Conservation (phyloP, 2,113 vertebrate genomes). For the Pteruthius melanotis region DNA sequence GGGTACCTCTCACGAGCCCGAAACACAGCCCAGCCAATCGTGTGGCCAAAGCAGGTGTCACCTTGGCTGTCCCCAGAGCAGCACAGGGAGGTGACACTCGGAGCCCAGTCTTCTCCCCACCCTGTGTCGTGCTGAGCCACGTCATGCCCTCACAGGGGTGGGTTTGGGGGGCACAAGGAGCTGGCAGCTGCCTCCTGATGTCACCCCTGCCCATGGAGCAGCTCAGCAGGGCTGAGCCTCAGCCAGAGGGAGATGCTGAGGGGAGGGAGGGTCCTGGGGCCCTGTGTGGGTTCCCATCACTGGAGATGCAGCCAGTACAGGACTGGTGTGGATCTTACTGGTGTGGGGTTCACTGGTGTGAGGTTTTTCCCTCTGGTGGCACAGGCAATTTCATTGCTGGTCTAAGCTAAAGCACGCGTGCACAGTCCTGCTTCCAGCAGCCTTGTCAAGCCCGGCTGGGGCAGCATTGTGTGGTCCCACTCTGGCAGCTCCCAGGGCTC, state of each 20-base stretch:
- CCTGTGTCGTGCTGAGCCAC: background rate
- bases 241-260: fast-evolving
- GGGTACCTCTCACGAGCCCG: fast-evolving
- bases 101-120: background rate
- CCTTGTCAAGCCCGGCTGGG: fast-evolving
- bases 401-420: background rate
- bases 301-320: background rate
- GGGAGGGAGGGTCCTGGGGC: background rate
- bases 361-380: background rate
- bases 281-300: fast-evolving
- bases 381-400: background rate
- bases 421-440: background rate
- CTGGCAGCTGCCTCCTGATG: fast-evolving
- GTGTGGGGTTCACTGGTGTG: background rate
- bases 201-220: background rate
- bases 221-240: background rate
- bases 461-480: background rate
- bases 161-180: background rate
- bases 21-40: fast-evolving
- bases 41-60: background rate
- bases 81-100: fast-evolving
- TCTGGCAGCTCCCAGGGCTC: background rate
- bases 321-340: background rate
- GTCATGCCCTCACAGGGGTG: fast-evolving
- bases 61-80: background rate